Evolutionary conservation across 2,888 invertebrate genomes (phyloP), one percentile per base, ranked within the genome.

Genomic region (Scaptodrosophila latifasciaeformis): DNA sequence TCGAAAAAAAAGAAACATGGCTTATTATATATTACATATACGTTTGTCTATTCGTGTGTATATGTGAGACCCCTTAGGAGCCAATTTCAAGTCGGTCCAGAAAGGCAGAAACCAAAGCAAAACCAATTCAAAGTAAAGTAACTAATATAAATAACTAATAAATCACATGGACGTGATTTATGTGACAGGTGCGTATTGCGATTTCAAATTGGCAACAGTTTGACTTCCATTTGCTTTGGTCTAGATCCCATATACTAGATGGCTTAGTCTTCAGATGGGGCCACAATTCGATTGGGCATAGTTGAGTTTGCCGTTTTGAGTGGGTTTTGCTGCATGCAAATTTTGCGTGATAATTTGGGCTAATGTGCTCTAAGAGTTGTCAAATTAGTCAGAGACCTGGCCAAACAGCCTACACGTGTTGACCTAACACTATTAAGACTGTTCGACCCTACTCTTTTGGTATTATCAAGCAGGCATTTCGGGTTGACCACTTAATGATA

Each of bases 81-180:
- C 46, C 56, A 51, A 61, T 15, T 10, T 5, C 13, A 12, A 34
- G 12, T 34, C 34, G 34, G n/a, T n/a, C n/a, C n/a, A n/a, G n/a
- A n/a, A n/a, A n/a, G n/a, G n/a, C n/a, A n/a, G n/a, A n/a, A n/a
- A n/a, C n/a, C n/a, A n/a, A n/a, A n/a, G n/a, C n/a, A n/a, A n/a
- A n/a, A n/a, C n/a, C n/a, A n/a, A n/a, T n/a, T n/a, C n/a, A n/a
- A n/a, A n/a, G n/a, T 17, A 18, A 9, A 37, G 69, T 68, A 75
- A 78, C 72, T 74, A 78, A 74, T 74, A 74, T 74, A 76, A 78
- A 74, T 74, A 75, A 71, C 78, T 78, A 74, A 74, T 74, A 74
- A 74, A 74, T 74, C 72, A 74, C 72, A 55, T 59, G 65, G 65
- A 69, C 59, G 69, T 78, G 72, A 74, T 74, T 74, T 74, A 74